Evolutionary conservation across 2,113 vertebrate species (phyloP).

Genomic region (Rhadina sibilatrix): DNA sequence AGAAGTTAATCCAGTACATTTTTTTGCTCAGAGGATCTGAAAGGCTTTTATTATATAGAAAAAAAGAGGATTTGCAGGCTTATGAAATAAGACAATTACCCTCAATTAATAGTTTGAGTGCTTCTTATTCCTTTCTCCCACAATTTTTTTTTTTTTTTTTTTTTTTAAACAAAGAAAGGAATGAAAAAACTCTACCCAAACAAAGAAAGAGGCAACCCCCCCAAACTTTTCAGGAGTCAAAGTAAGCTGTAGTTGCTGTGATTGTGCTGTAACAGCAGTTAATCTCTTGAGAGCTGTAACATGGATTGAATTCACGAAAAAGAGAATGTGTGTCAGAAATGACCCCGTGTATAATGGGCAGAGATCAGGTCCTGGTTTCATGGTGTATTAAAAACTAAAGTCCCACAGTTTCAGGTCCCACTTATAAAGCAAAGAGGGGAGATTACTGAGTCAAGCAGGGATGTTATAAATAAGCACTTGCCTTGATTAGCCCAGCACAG

Average conservation of each 20-base stretch:
- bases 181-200: background rate
- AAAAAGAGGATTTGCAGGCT: constrained; percentile 34
- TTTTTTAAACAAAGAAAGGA: background rate
- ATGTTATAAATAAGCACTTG: constrained; percentile 1
- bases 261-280: background rate
- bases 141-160: background rate
- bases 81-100: constrained; percentile 36
- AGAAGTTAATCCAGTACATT: constrained; percentile 40
- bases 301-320: background rate
- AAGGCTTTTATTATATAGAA: constrained; percentile 1
- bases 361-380: constrained; percentile 31
- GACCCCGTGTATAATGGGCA: background rate
- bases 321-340: constrained; percentile 23
- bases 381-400: constrained; percentile 11
- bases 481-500: background rate
- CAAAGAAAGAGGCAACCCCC: background rate
- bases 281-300: background rate
- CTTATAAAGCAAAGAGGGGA: background rate
- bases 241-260: background rate
- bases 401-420: constrained; percentile 29
- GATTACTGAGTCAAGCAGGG: background rate
- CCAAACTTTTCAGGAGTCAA: background rate
- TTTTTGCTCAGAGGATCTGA: constrained; percentile 16
- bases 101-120: background rate
- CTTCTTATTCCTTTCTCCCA: background rate